These are phyloP conservation scores for Lepilemur ruficaudatus DNA, from an alignment of 2,797 vertebrate species.

Conservation along the genomic window DNA sequence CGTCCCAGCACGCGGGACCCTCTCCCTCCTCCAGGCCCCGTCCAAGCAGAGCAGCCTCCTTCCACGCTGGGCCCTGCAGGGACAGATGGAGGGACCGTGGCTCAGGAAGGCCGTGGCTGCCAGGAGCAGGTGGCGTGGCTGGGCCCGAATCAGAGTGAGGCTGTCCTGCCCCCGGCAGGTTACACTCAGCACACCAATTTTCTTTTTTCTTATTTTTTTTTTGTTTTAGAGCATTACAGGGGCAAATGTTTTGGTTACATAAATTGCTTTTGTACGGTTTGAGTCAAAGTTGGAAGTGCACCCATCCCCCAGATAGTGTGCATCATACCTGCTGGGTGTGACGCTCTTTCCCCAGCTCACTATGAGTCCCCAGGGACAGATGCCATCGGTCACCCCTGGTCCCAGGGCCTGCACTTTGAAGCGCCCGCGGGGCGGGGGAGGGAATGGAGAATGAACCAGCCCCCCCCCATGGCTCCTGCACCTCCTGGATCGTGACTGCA, in stretches of 20 bases:
- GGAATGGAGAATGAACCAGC: fast-evolving
- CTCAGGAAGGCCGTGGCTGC: too few species aligned
- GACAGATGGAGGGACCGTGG: too few species aligned
- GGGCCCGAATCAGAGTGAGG: fast-evolving
- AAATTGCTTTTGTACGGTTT: too few species aligned
- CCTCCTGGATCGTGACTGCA: fast-evolving
- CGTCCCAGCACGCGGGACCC: fast-evolving
- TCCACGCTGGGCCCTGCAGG: fast-evolving
- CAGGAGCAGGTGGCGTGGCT: too few species aligned
- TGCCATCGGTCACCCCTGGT: fast-evolving
- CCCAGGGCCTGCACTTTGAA: fast-evolving
- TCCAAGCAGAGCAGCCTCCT: neutral
- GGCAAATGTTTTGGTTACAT: too few species aligned
- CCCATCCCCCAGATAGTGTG: too few species aligned
- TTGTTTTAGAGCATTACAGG: too few species aligned
- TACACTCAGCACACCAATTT: fast-evolving
- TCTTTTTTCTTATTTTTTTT: too few species aligned
- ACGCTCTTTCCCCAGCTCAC: neutral
- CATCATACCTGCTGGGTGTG: too few species aligned
- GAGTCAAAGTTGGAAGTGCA: too few species aligned
- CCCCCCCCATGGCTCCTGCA: fast-evolving
- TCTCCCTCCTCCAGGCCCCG: too few species aligned
- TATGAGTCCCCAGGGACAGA: neutral
- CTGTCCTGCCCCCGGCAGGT: fast-evolving
- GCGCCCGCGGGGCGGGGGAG: fast-evolving